Evolutionary conservation across 1,140 invertebrate species (phyloP).

Genomic region (Cotesia vestalis): DNA sequence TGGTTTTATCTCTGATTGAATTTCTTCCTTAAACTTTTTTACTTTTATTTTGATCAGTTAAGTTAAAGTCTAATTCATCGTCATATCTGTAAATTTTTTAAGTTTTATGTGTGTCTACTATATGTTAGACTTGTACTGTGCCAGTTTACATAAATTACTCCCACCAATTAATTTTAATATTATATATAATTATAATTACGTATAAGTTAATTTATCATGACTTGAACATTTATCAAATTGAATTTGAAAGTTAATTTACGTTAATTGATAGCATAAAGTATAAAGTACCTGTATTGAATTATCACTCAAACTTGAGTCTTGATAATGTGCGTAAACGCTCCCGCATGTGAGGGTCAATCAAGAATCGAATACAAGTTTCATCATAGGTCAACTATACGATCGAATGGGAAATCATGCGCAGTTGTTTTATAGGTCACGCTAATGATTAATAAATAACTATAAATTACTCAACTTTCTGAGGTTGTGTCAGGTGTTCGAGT

Average conservation of each 20-base stretch:
- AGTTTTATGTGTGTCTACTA: no score
- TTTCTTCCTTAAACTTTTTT: slow-evolving; percentile 10
- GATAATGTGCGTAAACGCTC: slow-evolving; percentile 5
- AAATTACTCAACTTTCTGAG: slow-evolving; percentile 24
- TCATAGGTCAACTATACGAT: slow-evolving; percentile 24
- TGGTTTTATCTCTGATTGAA: slow-evolving; percentile 29
- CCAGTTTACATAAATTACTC: no score
- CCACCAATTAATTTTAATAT: no score
- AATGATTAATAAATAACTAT: slow-evolving; percentile 31
- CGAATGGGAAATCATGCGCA: slow-evolving; percentile 32
- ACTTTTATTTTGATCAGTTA: not conserved
- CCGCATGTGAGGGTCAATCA: slow-evolving; percentile 16
- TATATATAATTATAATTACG: no score
- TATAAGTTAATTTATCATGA: no score
- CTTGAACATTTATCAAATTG: no score
- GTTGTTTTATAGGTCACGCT: slow-evolving; percentile 28
- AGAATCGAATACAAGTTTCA: slow-evolving; percentile 25
- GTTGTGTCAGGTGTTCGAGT: slow-evolving; percentile 11
- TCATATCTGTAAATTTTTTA: no score
- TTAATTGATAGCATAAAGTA: not conserved
- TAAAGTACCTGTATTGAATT: not conserved
- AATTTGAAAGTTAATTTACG: no score
- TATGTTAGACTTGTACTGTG: no score
- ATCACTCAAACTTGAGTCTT: not conserved
- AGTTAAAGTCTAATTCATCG: no score